Evolutionary conservation across 2,113 vertebrate genomes (phyloP), one percentile per base, ranked within the genome.

Genomic region (Strix aluco): DNA sequence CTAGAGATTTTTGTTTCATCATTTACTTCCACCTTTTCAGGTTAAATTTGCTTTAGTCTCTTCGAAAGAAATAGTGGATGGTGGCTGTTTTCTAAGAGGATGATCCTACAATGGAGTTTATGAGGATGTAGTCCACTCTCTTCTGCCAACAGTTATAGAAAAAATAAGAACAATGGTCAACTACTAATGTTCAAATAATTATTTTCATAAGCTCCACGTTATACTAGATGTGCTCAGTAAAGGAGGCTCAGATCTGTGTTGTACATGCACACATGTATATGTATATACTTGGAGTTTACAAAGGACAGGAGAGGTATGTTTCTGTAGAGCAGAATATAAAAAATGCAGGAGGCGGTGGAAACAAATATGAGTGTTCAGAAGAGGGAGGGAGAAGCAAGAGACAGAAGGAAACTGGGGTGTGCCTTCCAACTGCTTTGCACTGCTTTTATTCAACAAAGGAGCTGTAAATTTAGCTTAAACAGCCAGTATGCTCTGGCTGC

Each of bases 101-200:
- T 79, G 81, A 81, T 95, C 84, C 90, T 94, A 30, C 72, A 69
- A 40, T 85, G 0, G 0, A 75, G 66, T 94, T 94, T 92, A 91
- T 66, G 49, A 88, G 81, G 71, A 75, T 72, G 66, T 88, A 93
- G 94, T 91, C 78, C 66, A n/a, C 66, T 90, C 40, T 86, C 29
- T 94, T 93, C 90, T 95, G 93, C 86, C 89, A 92, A 75, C 34
- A 91, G 78, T 52, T 91, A 54, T 7, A 97, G 63, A 57, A 94
- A 83, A 92, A 96, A 59, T 11, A 71, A 75, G 52, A 95, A 52
- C 44, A 38, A 54, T 82, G 36, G 66, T 67, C 58, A 52, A 52
- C 46, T 86, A 73, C 81, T 90, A 75, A 85, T 80, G 49, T 88
- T 90, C 55, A 96, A 96, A 91, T 89, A 92, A 95, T 94, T 95